Evolutionary conservation across 2,113 vertebrate genomes (phyloP).

Genomic region (Nestor notabilis): DNA sequence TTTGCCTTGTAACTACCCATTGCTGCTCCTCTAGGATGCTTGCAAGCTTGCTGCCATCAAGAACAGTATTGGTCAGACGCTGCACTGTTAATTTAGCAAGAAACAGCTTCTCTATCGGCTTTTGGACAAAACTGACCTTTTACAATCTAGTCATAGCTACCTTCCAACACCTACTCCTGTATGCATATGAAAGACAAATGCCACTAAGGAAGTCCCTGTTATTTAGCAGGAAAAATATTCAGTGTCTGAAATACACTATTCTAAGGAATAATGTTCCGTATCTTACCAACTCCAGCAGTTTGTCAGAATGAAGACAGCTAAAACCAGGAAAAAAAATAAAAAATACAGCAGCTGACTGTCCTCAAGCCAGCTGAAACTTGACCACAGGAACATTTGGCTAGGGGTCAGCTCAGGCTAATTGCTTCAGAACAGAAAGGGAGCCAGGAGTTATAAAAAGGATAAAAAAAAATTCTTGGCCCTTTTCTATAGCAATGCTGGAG

Average conservation of each 20-base stretch:
- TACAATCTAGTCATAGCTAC: neutral
- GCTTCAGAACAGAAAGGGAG: conserved; percentile 17
- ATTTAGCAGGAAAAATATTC: neutral
- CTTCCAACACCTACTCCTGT: neutral
- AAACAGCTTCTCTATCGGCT: neutral
- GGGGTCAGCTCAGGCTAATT: conserved; percentile 36
- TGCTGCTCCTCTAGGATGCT: neutral
- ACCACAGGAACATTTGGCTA: conserved; percentile 31
- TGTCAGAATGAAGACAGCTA: conserved; percentile 7
- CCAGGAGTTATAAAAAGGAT: conserved; percentile 64
- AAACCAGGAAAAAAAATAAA: neutral
- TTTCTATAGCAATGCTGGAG: neutral
- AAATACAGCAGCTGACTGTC: conserved; percentile 20
- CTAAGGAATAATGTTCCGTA: neutral
- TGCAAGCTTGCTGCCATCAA: neutral
- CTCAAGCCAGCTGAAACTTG: neutral
- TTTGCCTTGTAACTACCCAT: accelerated
- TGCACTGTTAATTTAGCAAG: neutral
- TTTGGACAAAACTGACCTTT: neutral
- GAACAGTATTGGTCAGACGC: neutral
- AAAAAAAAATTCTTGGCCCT: conserved; percentile 37
- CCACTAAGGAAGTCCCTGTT: neutral
- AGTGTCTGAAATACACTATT: neutral
- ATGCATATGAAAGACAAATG: neutral
- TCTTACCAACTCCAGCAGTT: neutral